A percentile compares a stretch with the other conserved stretches of the same genome.
These are phyloP conservation scores for Pangasius krempfi DNA, from an alignment of 2,797 vertebrate genomes.

Conservation along the genomic window DNA sequence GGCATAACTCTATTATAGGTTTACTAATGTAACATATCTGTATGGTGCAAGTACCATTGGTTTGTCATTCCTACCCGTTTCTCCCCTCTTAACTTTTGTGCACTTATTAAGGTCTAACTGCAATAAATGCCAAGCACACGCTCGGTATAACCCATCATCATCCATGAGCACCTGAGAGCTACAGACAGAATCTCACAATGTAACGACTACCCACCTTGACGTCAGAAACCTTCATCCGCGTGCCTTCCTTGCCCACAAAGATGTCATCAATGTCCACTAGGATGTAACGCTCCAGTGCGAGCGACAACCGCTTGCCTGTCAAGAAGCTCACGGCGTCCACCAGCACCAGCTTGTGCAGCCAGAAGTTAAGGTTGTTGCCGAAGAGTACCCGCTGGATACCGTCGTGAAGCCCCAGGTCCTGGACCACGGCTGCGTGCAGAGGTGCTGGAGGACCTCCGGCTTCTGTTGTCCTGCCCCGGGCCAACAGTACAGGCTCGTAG, in stretches of 20 bases:
- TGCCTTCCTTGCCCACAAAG: conserved; percentile 98
- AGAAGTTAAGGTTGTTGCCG: conserved; percentile 96
- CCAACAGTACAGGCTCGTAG: conserved; percentile 92
- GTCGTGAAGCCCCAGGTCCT: conserved; percentile 95
- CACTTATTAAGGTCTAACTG: background rate
- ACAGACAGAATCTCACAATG: background rate
- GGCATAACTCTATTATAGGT: background rate
- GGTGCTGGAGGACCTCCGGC: conserved; percentile 77
- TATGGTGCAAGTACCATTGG: background rate
- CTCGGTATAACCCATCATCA: no score
- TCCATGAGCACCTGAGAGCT: background rate
- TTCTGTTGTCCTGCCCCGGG: conserved; percentile 92
- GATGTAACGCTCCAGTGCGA: conserved; percentile 93
- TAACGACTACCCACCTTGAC: conserved; percentile 84
- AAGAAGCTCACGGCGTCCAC: conserved; percentile 95
- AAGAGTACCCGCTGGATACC: conserved; percentile 97
- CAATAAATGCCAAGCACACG: background rate
- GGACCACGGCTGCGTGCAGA: conserved; percentile 93
- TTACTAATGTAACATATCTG: background rate
- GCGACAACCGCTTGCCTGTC: conserved; percentile 91
- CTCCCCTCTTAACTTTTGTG: background rate
- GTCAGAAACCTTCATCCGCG: conserved; percentile 96
- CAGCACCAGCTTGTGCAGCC: conserved; percentile 96
- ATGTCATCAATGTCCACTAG: conserved; percentile 98
- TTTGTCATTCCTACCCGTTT: background rate